Conservation (phyloP, 2,888 invertebrate species). For the Drosophila borborema region DNA sequence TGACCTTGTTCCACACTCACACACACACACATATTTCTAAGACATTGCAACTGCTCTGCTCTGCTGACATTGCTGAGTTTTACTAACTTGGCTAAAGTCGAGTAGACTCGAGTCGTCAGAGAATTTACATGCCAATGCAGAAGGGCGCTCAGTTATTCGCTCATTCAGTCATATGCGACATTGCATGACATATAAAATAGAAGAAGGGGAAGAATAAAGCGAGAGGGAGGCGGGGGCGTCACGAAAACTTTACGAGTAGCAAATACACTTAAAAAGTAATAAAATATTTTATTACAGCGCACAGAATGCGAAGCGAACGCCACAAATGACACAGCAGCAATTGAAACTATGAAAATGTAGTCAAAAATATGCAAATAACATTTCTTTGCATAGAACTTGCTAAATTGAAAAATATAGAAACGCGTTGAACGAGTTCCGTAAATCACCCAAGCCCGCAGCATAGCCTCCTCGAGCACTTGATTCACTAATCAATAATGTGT, state of each 20-base stretch:
- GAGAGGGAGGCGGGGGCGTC: constrained; percentile 7
- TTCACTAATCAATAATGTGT: constrained; percentile 71
- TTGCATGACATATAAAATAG: constrained; percentile 51
- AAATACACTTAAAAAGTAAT: constrained; percentile 80
- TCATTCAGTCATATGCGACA: constrained; percentile 66
- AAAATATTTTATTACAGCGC: constrained; percentile 75
- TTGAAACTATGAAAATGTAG: constrained; percentile 32
- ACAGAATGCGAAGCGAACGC: constrained; percentile 44
- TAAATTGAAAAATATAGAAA: constrained; percentile 21
- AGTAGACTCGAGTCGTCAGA: constrained; percentile 51
- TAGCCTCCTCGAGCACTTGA: constrained; percentile 28
- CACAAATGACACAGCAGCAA: constrained; percentile 26
- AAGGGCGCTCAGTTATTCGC: constrained; percentile 56
- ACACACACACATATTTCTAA: constrained; percentile 22
- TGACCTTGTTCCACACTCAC: constrained; percentile 4
- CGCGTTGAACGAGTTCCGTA: not conserved
- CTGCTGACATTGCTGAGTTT: constrained; percentile 65
- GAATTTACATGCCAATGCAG: constrained; percentile 72
- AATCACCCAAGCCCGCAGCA: constrained; percentile 16
- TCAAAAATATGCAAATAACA: constrained; percentile 33
- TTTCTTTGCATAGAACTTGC: constrained; percentile 17
- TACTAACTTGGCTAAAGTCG: constrained; percentile 56
- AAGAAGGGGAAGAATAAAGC: not conserved
- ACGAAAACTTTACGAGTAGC: constrained; percentile 64
- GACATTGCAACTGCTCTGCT: constrained; percentile 45